phyloP scores from a whole-genome alignment of 1,140 invertebrate species.

The Coptotermes formosanus region DNA sequence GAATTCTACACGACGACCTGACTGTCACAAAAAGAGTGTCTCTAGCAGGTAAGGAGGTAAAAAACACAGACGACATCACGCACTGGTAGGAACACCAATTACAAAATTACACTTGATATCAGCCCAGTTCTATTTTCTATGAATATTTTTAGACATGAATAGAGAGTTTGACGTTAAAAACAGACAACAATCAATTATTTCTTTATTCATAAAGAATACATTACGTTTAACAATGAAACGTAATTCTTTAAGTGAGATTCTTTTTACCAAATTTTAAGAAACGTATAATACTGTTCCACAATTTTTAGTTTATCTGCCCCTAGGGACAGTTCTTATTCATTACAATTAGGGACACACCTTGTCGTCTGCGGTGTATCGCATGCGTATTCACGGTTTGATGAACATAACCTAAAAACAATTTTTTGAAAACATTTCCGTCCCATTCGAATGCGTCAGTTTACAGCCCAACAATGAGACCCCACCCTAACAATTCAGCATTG shows the following conservation, averaged over 20 bases:
- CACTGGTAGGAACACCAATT: not conserved
- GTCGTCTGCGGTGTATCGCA: not conserved
- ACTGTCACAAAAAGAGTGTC: not conserved
- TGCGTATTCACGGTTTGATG: not conserved
- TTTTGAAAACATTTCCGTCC: not conserved
- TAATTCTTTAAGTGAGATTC: not conserved
- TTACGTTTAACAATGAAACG: not conserved
- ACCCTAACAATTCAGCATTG: not conserved
- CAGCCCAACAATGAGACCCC: not conserved
- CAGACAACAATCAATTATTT: not conserved
- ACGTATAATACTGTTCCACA: not conserved
- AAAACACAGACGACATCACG: not conserved
- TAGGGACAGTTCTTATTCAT: not conserved
- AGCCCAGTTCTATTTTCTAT: not conserved
- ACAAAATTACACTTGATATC: not conserved
- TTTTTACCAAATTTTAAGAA: not conserved
- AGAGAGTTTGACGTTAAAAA: not conserved
- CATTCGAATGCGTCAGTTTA: not conserved
- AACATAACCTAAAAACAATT: not conserved
- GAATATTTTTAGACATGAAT: not conserved
- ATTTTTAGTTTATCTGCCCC: not conserved
- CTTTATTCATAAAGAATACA: not conserved
- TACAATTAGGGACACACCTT: not conserved
- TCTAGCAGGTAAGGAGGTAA: not conserved
- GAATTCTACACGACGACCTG: too few relatives aligned